Evolutionary conservation across 2,888 invertebrate genomes (phyloP).

Genomic region (Melinopterus prodromus): DNA sequence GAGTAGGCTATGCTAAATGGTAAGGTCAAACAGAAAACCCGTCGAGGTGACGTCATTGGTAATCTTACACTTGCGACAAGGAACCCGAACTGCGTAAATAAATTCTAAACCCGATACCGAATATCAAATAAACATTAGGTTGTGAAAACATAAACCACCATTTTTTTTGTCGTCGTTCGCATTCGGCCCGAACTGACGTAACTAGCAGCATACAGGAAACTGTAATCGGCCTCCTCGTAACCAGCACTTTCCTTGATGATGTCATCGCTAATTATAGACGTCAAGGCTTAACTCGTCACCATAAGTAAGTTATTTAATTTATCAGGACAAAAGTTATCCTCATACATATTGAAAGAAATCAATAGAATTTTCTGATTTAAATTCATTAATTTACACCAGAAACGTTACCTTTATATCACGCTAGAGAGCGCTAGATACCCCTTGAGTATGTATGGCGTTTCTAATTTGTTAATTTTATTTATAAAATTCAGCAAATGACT

Average conservation of each 20-base stretch:
- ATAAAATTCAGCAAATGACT: too few relatives aligned
- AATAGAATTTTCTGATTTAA: too few relatives aligned
- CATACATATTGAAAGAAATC: too few relatives aligned
- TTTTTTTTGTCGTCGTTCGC: slow-evolving; percentile 43
- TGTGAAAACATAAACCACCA: slow-evolving; percentile 50
- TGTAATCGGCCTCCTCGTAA: slow-evolving; percentile 22
- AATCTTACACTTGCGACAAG: slow-evolving; percentile 41
- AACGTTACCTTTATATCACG: too few relatives aligned
- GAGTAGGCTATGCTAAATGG: slow-evolving; percentile 40
- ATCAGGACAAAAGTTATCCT: background rate
- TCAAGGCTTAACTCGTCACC: slow-evolving; percentile 15
- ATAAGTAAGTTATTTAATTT: background rate
- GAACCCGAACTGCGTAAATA: slow-evolving; percentile 38
- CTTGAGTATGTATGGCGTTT: too few relatives aligned
- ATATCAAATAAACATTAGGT: slow-evolving; percentile 48
- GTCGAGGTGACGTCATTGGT: slow-evolving; percentile 43
- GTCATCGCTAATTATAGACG: slow-evolving; percentile 30
- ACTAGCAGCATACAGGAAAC: slow-evolving; percentile 36
- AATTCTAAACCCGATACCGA: slow-evolving; percentile 36
- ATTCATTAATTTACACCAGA: too few relatives aligned
- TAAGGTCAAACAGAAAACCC: slow-evolving; percentile 44
- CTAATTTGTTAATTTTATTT: too few relatives aligned
- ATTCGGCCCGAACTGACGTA: slow-evolving; percentile 47
- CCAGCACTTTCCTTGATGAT: slow-evolving; percentile 16
- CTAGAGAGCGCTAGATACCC: too few relatives aligned